A percentile compares a stretch with the other conserved stretches of the same genome.
Evolutionary conservation across 2,113 vertebrate genomes (phyloP).

Genomic region (Girardinichthys multiradiatus): DNA sequence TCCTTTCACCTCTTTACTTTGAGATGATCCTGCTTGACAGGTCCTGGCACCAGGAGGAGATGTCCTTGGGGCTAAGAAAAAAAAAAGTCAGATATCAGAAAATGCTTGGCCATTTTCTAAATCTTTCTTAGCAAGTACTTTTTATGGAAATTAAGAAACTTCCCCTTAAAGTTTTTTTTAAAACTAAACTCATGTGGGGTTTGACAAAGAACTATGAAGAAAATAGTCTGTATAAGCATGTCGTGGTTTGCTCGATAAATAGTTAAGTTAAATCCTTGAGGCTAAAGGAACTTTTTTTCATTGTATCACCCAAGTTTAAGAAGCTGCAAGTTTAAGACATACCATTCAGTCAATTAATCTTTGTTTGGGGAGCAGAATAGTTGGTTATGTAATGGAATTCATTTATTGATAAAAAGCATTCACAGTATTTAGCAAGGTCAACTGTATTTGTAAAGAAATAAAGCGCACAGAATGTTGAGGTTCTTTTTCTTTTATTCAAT

Average conservation of each 20-base stretch:
- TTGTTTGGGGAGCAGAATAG: constrained; percentile 35
- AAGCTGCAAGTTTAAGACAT: constrained; percentile 78
- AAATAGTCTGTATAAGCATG: constrained; percentile 15
- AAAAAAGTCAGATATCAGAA: constrained; percentile 83
- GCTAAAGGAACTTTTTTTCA: constrained; percentile 83
- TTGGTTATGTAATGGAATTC: constrained; percentile 18
- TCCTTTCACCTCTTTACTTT: constrained; percentile 91
- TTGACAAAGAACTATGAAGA: constrained; percentile 34
- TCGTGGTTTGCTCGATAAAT: constrained; percentile 69
- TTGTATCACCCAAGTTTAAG: constrained; percentile 82
- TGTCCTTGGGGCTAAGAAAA: constrained; percentile 90
- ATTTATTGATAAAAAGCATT: constrained; percentile 26
- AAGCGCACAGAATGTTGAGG: not conserved
- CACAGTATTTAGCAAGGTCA: constrained; percentile 23
- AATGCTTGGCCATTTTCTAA: constrained; percentile 58
- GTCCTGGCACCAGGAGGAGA: constrained; percentile 91
- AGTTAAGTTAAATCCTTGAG: constrained; percentile 75
- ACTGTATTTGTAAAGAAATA: constrained; percentile 9
- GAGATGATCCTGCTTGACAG: constrained; percentile 90
- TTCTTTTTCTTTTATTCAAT: constrained; percentile 4
- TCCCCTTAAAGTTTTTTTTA: constrained; percentile 79
- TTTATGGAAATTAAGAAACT: constrained; percentile 43
- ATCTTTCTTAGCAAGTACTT: not conserved
- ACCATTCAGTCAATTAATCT: constrained; percentile 49
- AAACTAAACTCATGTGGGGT: constrained; percentile 76